A percentile compares a stretch with the other conserved stretches of the same genome.
These are phyloP conservation scores for Artemia sp. DNA, from an alignment of 2,888 invertebrate genomes.

Conservation along the genomic window DNA sequence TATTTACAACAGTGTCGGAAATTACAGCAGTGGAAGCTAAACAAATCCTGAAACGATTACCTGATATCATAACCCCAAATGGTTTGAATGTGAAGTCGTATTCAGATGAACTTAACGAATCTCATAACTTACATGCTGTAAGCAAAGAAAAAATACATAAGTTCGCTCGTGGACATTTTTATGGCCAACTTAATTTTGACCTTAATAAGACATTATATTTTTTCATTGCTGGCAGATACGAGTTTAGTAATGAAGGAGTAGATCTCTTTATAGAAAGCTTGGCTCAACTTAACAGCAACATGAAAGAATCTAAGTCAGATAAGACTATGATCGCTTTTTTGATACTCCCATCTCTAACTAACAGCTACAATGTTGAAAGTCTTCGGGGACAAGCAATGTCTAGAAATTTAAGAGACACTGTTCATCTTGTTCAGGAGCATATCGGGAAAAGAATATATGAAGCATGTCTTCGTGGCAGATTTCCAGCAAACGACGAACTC, in stretches of 20 bases:
- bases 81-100: conserved; percentile 97
- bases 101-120: conserved; percentile 90
- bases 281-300: conserved; percentile 80
- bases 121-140: conserved; percentile 91
- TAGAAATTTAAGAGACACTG: conserved; percentile 83
- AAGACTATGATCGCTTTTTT: conserved; percentile 38
- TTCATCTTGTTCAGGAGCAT: conserved; percentile 71
- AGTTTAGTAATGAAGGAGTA: conserved; percentile 95
- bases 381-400: conserved; percentile 92
- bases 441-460: conserved; percentile 93
- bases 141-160: conserved; percentile 42
- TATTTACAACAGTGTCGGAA: conserved; percentile 95
- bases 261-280: conserved; percentile 94
- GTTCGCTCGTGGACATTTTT: conserved; percentile 96
- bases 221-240: conserved; percentile 96
- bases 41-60: conserved; percentile 74
- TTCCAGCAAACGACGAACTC: conserved; percentile 68
- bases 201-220: conserved; percentile 95
- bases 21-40: conserved; percentile 86
- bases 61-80: conserved; percentile 92
- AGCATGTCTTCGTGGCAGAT: conserved; percentile 68
- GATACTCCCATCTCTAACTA: conserved; percentile 91
- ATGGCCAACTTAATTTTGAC: conserved; percentile 97
- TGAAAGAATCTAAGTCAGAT: conserved; percentile 71
- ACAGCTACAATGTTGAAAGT: conserved; percentile 97